phyloP scores from a whole-genome alignment of 2,797 vertebrate genomes.

The Brachymystax lenok region DNA sequence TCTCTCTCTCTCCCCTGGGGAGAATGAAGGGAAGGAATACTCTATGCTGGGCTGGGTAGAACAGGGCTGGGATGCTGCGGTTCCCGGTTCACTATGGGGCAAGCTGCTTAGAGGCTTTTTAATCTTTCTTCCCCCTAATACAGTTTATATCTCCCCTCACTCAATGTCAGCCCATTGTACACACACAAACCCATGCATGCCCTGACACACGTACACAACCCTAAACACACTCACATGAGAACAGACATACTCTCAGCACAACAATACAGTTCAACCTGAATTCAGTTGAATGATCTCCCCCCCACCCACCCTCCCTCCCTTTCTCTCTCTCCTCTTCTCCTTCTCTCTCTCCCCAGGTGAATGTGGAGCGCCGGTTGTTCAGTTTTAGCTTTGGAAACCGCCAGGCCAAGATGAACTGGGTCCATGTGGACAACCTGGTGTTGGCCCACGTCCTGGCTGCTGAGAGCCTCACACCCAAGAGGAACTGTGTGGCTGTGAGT shows the following conservation, averaged over 20 bases:
- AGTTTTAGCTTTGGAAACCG: slow-evolving; percentile 85
- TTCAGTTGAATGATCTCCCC: not conserved
- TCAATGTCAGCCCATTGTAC: not conserved
- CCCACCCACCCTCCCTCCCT: not conserved
- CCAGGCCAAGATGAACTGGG: slow-evolving; percentile 88
- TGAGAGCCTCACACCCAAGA: slow-evolving; percentile 78
- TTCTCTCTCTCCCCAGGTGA: slow-evolving; percentile 68
- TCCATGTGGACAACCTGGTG: slow-evolving; percentile 89
- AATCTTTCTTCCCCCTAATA: slow-evolving; percentile 21
- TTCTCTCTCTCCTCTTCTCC: not conserved
- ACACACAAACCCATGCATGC: slow-evolving; percentile 8
- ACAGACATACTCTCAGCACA: slow-evolving; percentile 12
- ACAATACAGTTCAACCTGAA: not conserved
- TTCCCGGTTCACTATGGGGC: slow-evolving; percentile 30
- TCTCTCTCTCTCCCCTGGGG: slow-evolving; percentile 29
- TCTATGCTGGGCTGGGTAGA: not conserved
- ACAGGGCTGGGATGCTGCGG: not conserved
- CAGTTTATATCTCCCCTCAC: not conserved
- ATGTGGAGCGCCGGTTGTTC: slow-evolving; percentile 85
- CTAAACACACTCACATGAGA: slow-evolving; percentile 9
- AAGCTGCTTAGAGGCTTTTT: slow-evolving; percentile 12
- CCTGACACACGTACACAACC: slow-evolving; percentile 7
- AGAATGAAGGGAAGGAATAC: slow-evolving; percentile 11
- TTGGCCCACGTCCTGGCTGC: slow-evolving; percentile 88
- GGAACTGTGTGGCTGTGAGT: slow-evolving; percentile 85